Conservation (phyloP, 2,888 invertebrate species). For the Andrena fulva region DNA sequence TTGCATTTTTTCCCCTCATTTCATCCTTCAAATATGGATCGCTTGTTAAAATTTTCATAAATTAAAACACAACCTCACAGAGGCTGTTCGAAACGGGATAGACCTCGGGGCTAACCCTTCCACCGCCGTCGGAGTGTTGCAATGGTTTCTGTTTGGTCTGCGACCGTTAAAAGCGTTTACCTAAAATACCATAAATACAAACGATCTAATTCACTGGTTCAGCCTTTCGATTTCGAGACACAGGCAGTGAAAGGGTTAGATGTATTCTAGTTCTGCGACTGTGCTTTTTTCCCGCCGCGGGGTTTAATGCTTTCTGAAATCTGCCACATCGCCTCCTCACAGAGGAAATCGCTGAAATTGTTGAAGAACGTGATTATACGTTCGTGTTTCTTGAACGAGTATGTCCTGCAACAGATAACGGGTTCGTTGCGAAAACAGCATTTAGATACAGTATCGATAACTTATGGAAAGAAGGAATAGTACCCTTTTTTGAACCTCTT, state of each 20-base stretch:
- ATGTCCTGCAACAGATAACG: slow-evolving; percentile 89
- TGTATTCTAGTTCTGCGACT: slow-evolving; percentile 80
- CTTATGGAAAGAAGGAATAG: neutral
- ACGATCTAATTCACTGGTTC: slow-evolving; percentile 64
- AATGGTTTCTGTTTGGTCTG: slow-evolving; percentile 38
- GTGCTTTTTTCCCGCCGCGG: slow-evolving; percentile 88
- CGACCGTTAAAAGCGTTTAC: slow-evolving; percentile 42
- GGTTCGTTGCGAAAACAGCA: neutral
- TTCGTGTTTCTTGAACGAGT: slow-evolving; percentile 97
- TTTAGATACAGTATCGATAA: too few species aligned
- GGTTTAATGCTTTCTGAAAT: slow-evolving; percentile 99
- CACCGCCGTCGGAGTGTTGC: slow-evolving; percentile 68
- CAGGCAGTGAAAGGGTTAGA: slow-evolving; percentile 76
- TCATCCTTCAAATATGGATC: slow-evolving; percentile 23
- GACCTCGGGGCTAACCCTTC: slow-evolving; percentile 70
- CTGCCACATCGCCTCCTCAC: slow-evolving; percentile 99
- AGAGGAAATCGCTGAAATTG: slow-evolving; percentile 97
- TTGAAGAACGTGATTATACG: slow-evolving; percentile 97
- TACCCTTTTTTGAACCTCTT: slow-evolving; percentile 98
- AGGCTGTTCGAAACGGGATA: slow-evolving; percentile 72
- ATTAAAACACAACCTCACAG: slow-evolving; percentile 75
- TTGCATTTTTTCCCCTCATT: neutral
- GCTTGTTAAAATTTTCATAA: slow-evolving; percentile 63
- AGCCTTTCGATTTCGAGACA: slow-evolving; percentile 71
- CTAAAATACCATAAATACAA: slow-evolving; percentile 62